Evolutionary conservation across 2,113 vertebrate species (phyloP).

Genomic region (Bolborhynchus lineola): DNA sequence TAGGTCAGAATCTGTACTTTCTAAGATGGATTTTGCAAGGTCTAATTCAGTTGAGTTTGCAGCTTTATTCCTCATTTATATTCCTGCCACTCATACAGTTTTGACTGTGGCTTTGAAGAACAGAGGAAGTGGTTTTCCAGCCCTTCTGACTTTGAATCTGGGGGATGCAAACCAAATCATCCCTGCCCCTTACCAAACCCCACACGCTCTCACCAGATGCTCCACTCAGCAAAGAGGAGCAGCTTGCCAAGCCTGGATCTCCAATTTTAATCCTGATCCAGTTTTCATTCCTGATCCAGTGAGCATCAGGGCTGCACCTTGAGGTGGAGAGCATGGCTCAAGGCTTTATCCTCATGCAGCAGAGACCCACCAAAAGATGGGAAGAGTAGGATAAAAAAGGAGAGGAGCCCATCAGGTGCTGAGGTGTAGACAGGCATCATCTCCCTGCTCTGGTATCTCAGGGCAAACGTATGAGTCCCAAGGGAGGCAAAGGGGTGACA

Average conservation of each 20-base stretch:
- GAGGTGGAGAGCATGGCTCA: background rate
- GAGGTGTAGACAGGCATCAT: fast-evolving
- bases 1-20: background rate
- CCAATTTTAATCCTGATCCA: background rate
- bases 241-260: background rate
- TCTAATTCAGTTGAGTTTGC: background rate
- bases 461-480: background rate
- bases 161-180: background rate
- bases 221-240: background rate
- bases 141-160: background rate
- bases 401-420: background rate
- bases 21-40: background rate
- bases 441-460: background rate
- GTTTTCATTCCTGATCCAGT: background rate
- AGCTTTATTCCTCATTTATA: background rate
- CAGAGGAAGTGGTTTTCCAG: background rate
- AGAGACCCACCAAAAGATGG: background rate
- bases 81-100: background rate
- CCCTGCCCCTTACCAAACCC: background rate
- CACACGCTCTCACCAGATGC: fast-evolving
- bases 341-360: too few relatives aligned
- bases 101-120: background rate
- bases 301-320: fast-evolving
- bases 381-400: background rate
- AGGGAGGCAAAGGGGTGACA: background rate